Conservation (phyloP, 2,797 vertebrate species). For the Pseudopleuronectes americanus region DNA sequence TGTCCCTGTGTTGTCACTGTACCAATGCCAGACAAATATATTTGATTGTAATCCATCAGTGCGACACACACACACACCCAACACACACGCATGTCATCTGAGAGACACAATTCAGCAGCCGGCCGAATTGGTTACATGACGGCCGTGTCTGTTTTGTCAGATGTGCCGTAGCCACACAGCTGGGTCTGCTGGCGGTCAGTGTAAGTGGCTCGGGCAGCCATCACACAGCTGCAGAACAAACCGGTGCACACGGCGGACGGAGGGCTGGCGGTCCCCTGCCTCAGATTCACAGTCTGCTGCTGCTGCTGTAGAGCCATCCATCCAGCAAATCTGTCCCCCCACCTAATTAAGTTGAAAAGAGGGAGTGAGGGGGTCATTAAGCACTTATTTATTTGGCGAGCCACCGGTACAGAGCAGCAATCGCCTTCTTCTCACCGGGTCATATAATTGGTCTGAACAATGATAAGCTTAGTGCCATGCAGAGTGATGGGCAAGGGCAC, state of each 20-base stretch:
- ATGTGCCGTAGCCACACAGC: constrained; percentile 52
- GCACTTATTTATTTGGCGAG: constrained; percentile 80
- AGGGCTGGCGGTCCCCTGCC: constrained; percentile 58
- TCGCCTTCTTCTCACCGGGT: constrained; percentile 68
- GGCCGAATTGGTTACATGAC: constrained; percentile 7
- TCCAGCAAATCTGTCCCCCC: constrained; percentile 70
- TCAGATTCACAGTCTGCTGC: constrained; percentile 72
- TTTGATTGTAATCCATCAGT: constrained; percentile 13
- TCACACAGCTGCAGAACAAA: constrained; percentile 74
- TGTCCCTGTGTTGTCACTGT: constrained; percentile 6
- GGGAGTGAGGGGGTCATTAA: constrained; percentile 75
- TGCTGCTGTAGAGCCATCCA: constrained; percentile 71
- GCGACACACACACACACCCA: not conserved
- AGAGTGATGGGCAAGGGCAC: constrained; percentile 71
- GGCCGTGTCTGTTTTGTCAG: constrained; percentile 12
- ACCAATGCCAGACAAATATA: not conserved
- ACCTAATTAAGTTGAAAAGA: constrained; percentile 78
- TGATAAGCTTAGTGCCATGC: constrained; percentile 66
- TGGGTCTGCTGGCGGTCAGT: constrained; percentile 66
- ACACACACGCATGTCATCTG: not conserved
- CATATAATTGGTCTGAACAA: constrained; percentile 78
- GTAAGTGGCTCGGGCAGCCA: constrained; percentile 61
- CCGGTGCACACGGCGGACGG: constrained; percentile 54
- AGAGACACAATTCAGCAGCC: constrained; percentile 15
- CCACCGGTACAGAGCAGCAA: constrained; percentile 71